Percentiles rank a stretch among this genome's conserved stretches.
These are phyloP conservation scores for Tauraco erythrolophus DNA, from an alignment of 2,113 vertebrate species.

Conservation along the genomic window DNA sequence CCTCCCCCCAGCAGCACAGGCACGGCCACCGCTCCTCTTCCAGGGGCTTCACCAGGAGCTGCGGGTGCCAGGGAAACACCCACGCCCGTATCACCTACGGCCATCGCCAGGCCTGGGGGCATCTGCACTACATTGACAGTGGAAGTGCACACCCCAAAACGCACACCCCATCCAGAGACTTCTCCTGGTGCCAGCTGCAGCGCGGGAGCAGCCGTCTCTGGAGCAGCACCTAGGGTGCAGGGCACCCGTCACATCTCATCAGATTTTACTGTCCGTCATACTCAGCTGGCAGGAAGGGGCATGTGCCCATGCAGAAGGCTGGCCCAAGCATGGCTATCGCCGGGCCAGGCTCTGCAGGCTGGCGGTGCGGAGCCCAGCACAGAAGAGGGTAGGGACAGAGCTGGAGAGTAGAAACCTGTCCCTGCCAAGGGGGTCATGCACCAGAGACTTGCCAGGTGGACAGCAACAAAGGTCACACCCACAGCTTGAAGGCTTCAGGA, in stretches of 20 bases:
- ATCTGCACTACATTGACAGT: fast-evolving
- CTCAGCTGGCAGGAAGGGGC: fast-evolving
- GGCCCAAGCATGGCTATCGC: fast-evolving
- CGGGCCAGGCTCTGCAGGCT: background rate
- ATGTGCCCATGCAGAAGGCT: fast-evolving
- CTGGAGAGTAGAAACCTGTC: background rate
- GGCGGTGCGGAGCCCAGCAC: fast-evolving
- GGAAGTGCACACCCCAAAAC: fast-evolving
- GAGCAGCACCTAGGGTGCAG: fast-evolving
- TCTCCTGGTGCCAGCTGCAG: background rate
- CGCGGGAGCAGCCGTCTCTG: background rate
- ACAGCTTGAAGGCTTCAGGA: background rate
- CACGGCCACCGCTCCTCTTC: fast-evolving
- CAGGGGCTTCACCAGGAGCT: fast-evolving
- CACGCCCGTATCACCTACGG: fast-evolving
- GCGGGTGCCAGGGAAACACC: fast-evolving
- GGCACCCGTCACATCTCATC: fast-evolving
- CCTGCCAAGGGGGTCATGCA: fast-evolving
- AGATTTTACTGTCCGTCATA: background rate
- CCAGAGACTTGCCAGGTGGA: background rate
- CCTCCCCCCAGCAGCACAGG: background rate
- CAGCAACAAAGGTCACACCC: background rate
- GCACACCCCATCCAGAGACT: background rate
- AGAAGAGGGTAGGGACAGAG: background rate
- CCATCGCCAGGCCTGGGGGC: fast-evolving